These are phyloP conservation scores for Azorinus chamasolen DNA, from an alignment of 2,888 invertebrate species.

Conservation along the genomic window DNA sequence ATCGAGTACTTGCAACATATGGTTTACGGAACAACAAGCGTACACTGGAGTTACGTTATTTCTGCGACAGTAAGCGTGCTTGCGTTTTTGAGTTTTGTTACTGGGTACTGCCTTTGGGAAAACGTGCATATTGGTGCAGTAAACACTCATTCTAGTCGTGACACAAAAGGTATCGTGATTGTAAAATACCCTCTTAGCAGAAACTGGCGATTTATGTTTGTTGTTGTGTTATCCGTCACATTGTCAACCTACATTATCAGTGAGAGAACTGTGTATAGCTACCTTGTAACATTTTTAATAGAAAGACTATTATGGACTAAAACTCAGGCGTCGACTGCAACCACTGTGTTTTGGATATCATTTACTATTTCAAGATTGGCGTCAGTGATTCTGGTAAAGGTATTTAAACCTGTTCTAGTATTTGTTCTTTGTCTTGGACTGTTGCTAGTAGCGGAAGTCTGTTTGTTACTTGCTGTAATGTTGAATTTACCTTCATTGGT, in stretches of 20 bases:
- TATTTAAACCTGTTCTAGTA: conserved; percentile 82
- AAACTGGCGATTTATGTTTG: conserved; percentile 16
- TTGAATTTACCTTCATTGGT: conserved; percentile 42
- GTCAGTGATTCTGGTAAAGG: conserved; percentile 84
- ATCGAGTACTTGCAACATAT: not conserved
- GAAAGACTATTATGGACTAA: conserved; percentile 81
- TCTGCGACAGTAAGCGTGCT: conserved; percentile 26
- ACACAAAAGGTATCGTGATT: not conserved
- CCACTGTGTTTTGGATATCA: conserved; percentile 86
- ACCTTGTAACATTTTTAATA: conserved; percentile 84
- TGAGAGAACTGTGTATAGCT: conserved; percentile 86
- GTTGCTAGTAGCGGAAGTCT: conserved; percentile 48
- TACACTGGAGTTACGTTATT: conserved; percentile 30
- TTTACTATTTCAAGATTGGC: conserved; percentile 85
- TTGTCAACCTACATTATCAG: conserved; percentile 51
- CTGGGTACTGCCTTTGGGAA: conserved; percentile 16
- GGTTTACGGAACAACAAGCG: conserved; percentile 30
- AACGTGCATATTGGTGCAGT: conserved; percentile 21
- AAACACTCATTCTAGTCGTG: no score
- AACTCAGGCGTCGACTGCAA: conserved; percentile 80
- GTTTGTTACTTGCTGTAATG: conserved; percentile 55
- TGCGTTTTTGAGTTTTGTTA: conserved; percentile 16
- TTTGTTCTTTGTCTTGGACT: conserved; percentile 75
- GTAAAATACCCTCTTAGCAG: conserved; percentile 9
- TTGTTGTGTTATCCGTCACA: conserved; percentile 5